phyloP scores from a whole-genome alignment of 2,113 vertebrate species.

The Prinia subflava region DNA sequence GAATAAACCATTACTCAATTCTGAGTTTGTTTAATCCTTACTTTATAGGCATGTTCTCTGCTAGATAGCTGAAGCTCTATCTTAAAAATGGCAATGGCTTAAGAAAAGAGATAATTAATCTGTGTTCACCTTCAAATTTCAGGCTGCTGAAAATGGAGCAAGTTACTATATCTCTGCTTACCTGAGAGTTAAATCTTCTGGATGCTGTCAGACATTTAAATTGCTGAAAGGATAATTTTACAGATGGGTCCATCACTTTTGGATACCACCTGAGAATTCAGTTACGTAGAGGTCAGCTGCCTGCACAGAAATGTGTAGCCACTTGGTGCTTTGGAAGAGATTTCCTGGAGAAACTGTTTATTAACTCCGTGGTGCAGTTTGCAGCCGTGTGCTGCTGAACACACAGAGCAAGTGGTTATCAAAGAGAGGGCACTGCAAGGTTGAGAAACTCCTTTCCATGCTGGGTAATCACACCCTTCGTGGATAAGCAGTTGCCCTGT shows the following conservation, averaged over 20 bases:
- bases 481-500: neutral
- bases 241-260: neutral
- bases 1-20: slow-evolving; percentile 44
- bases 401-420: neutral
- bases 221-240: slow-evolving; percentile 23
- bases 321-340: neutral
- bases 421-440: neutral
- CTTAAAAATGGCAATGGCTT: slow-evolving; percentile 58
- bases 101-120: slow-evolving; percentile 62
- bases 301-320: neutral
- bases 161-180: neutral
- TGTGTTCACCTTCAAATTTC: slow-evolving; percentile 42
- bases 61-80: slow-evolving; percentile 13
- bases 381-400: neutral
- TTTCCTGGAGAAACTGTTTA: slow-evolving; percentile 41
- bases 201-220: slow-evolving; percentile 19
- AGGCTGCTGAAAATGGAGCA: neutral
- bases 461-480: neutral
- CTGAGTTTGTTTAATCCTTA: slow-evolving; percentile 6
- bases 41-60: slow-evolving; percentile 23
- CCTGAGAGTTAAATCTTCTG: slow-evolving; percentile 6
- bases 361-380: slow-evolving; percentile 9
- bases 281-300: neutral
- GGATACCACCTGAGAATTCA: slow-evolving; percentile 15
- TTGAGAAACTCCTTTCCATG: neutral